These are phyloP conservation scores for Sarcophaga caerulescens DNA, from an alignment of 2,888 invertebrate genomes.

Conservation along the genomic window DNA sequence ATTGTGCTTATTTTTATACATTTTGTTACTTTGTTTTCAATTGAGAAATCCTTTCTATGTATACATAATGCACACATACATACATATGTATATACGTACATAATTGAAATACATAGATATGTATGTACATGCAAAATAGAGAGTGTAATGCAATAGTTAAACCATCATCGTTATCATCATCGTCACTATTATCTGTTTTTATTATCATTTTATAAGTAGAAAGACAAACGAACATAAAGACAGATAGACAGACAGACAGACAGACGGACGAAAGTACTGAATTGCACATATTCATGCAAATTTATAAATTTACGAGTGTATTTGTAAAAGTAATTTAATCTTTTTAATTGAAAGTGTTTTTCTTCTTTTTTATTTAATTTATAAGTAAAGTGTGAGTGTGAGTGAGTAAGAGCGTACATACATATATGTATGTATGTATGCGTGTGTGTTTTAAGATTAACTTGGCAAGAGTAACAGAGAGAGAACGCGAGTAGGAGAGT, in stretches of 20 bases:
- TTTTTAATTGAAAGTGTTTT: conserved; percentile 62
- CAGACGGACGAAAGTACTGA: not conserved
- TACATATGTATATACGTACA: too few relatives aligned
- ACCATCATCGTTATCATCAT: conserved; percentile 21
- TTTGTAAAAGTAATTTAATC: conserved; percentile 58
- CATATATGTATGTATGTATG: conserved; percentile 54
- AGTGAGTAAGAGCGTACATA: conserved; percentile 65
- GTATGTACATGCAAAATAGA: not conserved
- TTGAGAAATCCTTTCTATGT: not conserved
- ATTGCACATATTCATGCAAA: conserved; percentile 10
- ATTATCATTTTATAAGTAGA: conserved; percentile 21
- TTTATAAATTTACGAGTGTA: not conserved
- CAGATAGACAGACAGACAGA: not conserved
- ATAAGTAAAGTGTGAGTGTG: conserved; percentile 70
- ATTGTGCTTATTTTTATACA: not conserved
- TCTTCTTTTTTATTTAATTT: conserved; percentile 44
- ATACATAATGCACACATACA: not conserved
- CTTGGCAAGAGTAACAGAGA: conserved; percentile 70
- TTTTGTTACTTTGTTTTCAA: not conserved
- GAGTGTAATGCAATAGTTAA: conserved; percentile 12
- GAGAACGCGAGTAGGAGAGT: conserved; percentile 27
- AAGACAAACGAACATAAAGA: not conserved
- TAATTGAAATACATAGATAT: too few relatives aligned
- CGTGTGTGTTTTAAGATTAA: conserved; percentile 53
- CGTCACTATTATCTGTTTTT: conserved; percentile 30